Conservation (phyloP, 2,888 invertebrate species). For the Phorcus lineatus region DNA sequence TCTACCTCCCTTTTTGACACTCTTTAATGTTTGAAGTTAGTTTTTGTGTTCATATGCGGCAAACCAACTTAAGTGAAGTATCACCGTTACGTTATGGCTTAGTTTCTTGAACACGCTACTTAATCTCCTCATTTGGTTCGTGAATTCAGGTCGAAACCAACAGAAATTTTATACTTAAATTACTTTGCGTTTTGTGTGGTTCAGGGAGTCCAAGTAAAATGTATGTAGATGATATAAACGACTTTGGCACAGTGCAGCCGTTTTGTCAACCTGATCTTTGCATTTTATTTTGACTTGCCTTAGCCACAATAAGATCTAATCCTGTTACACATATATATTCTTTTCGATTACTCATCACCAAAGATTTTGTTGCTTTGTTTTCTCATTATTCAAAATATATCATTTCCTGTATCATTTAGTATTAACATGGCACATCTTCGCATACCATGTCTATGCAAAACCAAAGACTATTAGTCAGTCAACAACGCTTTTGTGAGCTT, state of each 20-base stretch:
- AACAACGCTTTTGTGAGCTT: slow-evolving; percentile 17
- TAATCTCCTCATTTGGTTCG: background rate
- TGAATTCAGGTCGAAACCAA: background rate
- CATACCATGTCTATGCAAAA: slow-evolving; percentile 11
- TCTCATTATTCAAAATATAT: slow-evolving; percentile 12
- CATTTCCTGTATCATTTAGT: background rate
- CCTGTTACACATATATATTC: background rate
- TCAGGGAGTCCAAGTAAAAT: too few relatives aligned
- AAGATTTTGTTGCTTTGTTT: slow-evolving; percentile 20
- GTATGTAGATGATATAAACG: too few relatives aligned
- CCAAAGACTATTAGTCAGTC: slow-evolving; percentile 6
- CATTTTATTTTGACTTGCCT: too few relatives aligned
- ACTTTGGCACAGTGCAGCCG: too few relatives aligned
- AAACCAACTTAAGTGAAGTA: slow-evolving; percentile 13
- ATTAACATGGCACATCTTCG: background rate
- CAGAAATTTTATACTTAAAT: too few relatives aligned
- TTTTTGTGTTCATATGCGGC: slow-evolving; percentile 21
- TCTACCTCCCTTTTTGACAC: slow-evolving; percentile 22
- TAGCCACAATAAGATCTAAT: too few relatives aligned
- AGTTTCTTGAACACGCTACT: slow-evolving; percentile 1
- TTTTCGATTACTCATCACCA: slow-evolving; percentile 14
- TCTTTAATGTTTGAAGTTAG: slow-evolving; percentile 19
- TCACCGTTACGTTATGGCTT: background rate
- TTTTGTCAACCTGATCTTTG: too few relatives aligned
- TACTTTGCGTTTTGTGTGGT: too few relatives aligned